Conservation (phyloP, 1,140 invertebrate genomes). For the Panulirus ornatus region DNA sequence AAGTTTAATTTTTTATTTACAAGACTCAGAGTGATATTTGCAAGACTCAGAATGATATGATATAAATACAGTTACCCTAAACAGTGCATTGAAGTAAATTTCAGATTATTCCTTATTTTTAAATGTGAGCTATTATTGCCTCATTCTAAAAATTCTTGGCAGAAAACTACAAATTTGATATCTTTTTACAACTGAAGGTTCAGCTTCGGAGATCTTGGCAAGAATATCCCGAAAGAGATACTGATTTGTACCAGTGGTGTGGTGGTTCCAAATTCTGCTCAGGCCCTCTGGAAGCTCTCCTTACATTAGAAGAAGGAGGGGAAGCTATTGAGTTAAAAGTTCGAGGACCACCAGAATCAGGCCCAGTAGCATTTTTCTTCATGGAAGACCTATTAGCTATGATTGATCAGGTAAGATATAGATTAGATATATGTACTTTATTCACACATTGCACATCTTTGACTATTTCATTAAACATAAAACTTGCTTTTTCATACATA, state of each 20-base stretch:
- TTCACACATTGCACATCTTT: no score
- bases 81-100: no score
- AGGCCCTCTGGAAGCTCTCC: constrained; percentile 85
- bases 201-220: constrained; percentile 83
- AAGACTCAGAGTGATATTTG: no score
- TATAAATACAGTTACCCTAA: no score
- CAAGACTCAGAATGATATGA: no score
- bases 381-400: constrained; percentile 86
- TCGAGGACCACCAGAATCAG: constrained; percentile 83
- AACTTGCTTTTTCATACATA: no score
- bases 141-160: no score
- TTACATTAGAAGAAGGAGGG: constrained; percentile 84
- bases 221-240: constrained; percentile 81
- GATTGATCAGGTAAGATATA: constrained; percentile 82
- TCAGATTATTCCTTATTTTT: no score
- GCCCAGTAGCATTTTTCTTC: constrained; percentile 85
- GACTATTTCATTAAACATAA: no score
- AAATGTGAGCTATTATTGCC: no score
- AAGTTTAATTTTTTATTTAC: no score
- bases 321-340: constrained; percentile 87
- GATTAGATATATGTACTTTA: neutral
- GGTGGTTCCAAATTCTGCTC: constrained; percentile 88
- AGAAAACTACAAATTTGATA: no score
- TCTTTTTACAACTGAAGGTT: constrained; percentile 78
- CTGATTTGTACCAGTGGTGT: constrained; percentile 89